These are phyloP conservation scores for Stenodera caucasica DNA, from an alignment of 2,888 invertebrate species.

Conservation along the genomic window DNA sequence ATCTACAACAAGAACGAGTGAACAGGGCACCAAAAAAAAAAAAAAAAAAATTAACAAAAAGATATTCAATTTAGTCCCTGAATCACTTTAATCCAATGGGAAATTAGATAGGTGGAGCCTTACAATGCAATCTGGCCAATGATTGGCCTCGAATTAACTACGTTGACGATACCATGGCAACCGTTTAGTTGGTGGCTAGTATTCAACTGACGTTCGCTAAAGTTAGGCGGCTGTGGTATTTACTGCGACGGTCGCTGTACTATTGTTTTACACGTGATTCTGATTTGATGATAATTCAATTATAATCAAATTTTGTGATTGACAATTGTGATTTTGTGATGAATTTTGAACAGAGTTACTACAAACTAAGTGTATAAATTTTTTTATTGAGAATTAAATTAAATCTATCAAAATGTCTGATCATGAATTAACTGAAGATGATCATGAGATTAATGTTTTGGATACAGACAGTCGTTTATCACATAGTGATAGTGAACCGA, in stretches of 20 bases:
- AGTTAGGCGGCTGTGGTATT: conserved; percentile 33
- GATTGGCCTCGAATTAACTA: conserved; percentile 48
- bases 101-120: conserved; percentile 50
- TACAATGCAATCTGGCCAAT: conserved; percentile 51
- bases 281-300: neutral
- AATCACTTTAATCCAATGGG: conserved; percentile 58
- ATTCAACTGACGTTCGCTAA: conserved; percentile 44
- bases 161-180: conserved; percentile 55
- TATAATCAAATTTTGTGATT: neutral
- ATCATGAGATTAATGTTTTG: conserved; percentile 70
- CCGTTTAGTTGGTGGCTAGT: conserved; percentile 49
- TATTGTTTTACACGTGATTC: conserved; percentile 17
- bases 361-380: too few species aligned
- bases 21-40: neutral
- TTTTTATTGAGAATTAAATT: neutral
- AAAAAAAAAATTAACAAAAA: conserved; percentile 55
- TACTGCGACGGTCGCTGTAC: conserved; percentile 16
- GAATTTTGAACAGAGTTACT: neutral
- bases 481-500: conserved; percentile 64
- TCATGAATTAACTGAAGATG: conserved; percentile 61
- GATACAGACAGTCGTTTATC: conserved; percentile 67
- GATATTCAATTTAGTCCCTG: conserved; percentile 56
- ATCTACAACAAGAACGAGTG: neutral
- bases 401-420: conserved; percentile 47
- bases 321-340: neutral